phyloP scores from a whole-genome alignment of 2,797 vertebrate genomes.

The Pitangus sulphuratus region DNA sequence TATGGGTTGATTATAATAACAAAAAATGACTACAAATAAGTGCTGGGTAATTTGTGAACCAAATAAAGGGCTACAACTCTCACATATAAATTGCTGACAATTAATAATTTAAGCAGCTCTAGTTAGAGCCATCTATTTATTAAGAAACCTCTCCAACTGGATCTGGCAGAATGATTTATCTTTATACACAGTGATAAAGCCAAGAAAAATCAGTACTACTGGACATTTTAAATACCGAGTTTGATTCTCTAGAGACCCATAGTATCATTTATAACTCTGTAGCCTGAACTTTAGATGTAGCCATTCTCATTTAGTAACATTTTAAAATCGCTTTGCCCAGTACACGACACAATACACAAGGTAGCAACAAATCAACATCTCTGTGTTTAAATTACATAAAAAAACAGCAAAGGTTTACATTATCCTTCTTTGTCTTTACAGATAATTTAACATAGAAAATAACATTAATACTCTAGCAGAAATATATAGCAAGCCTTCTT shows the following conservation, averaged over 20 bases:
- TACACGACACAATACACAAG: not conserved
- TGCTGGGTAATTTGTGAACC: slow-evolving; percentile 6
- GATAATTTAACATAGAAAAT: not conserved
- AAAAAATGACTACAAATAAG: slow-evolving; percentile 20
- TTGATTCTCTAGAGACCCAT: not conserved
- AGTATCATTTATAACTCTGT: not conserved
- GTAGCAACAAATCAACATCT: not conserved
- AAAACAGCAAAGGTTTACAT: not conserved
- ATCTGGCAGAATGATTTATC: slow-evolving; percentile 8
- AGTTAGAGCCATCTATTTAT: not conserved
- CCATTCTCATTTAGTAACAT: not conserved
- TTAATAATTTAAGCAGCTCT: slow-evolving; percentile 33
- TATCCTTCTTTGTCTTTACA: not conserved
- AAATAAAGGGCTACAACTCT: not conserved
- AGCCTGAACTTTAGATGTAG: not conserved
- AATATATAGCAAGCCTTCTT: not conserved
- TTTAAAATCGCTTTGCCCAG: not conserved
- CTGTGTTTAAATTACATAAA: not conserved
- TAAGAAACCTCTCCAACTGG: not conserved
- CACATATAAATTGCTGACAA: not conserved
- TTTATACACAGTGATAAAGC: not conserved
- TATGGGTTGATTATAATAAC: slow-evolving; percentile 1
- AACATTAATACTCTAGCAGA: not conserved
- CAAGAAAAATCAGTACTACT: slow-evolving; percentile 18
- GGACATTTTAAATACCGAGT: not conserved